Evolutionary conservation across 1,140 invertebrate species (phyloP), one percentile per base, ranked within the genome.

Genomic region (Psilanteris sp.): DNA sequence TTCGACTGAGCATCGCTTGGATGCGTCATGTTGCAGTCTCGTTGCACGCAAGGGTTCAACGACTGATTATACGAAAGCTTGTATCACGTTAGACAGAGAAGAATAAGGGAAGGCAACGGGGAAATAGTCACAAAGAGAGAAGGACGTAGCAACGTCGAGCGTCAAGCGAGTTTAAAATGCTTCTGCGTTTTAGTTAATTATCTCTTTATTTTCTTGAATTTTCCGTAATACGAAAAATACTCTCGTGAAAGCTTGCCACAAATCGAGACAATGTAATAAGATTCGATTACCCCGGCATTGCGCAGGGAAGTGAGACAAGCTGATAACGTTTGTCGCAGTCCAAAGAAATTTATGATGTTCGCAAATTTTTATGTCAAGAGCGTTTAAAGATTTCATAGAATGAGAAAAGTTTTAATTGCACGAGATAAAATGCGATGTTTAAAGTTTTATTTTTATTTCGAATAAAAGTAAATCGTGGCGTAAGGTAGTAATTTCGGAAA

Each of bases 1-100:
- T 73, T 73, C 36, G 59, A 73, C 50, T 36, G 52, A 59, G 52
- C 70, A 73, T 64, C 70, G 64, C 59, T 59, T 59, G 41, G 73
- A 76, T 76, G 73, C 73, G 73, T 76, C 73, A 76, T 68, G 64
- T 70, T 76, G 64, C 73, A 76, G 64, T 64, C 59, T 57, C 52
- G 43, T 76, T 70, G 59, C 73, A 70, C 59, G 73, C 73, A 70
- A 76, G 57, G 59, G 66, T 76, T 76, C 73, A 76, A 76, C 59
- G 73, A 76, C 73, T 70, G 73, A 76, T 76, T 76, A 50, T 62
- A 64, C 22, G 55, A 66, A 48, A 66, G 43, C 68, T 57, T 37
- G 20, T 34, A 48, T 52, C n/a, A 26, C 32, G 59, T 41, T 3
- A 13, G 22, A 73, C 36, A 46, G 7, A 54, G 61, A 59, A n/a